Conservation (phyloP, 2,113 vertebrate genomes). For the Arenaria interpres region DNA sequence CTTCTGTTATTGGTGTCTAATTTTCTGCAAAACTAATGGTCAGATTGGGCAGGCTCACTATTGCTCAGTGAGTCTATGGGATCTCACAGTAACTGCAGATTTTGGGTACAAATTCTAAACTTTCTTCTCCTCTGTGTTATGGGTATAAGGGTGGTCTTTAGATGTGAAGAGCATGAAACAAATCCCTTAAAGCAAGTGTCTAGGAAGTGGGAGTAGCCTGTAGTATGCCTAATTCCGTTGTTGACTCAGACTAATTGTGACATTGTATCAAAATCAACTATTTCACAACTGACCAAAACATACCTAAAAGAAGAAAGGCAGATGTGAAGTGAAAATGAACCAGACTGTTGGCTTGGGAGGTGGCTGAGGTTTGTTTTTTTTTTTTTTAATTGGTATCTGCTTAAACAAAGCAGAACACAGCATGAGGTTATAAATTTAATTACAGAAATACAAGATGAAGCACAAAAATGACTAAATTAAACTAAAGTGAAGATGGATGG, state of each 20-base stretch:
- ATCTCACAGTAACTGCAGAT: neutral
- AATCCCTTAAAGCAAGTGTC: neutral
- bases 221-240: neutral
- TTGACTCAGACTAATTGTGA: neutral
- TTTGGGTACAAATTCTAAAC: neutral
- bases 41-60: neutral
- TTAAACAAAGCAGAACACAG: constrained; percentile 27
- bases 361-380: neutral
- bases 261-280: neutral
- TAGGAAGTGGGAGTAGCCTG: neutral
- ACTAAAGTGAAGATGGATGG: constrained; percentile 16
- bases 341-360: neutral
- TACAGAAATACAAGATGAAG: constrained; percentile 27
- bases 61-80: neutral
- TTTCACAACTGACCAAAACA: neutral
- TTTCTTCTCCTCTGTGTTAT: neutral
- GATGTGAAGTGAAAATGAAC: neutral
- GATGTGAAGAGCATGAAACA: neutral
- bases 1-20: neutral
- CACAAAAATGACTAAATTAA: constrained; percentile 23
- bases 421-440: constrained; percentile 13
- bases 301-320: neutral
- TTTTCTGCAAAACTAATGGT: neutral
- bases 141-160: neutral
- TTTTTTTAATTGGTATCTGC: neutral